Evolutionary conservation across 2,888 invertebrate genomes (phyloP).

Genomic region (Pyrrhosoma nymphula): DNA sequence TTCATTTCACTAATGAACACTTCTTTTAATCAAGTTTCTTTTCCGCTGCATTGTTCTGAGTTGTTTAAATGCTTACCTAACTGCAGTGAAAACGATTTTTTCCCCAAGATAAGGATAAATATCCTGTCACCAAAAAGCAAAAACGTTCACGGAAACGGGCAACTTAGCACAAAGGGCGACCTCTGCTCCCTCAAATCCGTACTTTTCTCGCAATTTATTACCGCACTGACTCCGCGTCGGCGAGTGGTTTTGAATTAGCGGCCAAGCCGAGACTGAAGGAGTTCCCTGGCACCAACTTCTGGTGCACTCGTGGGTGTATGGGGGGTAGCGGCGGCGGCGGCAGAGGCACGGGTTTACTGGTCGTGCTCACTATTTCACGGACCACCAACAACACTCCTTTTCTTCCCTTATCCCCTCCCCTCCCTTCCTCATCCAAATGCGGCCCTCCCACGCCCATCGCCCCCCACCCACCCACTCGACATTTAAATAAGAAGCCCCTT

Average conservation of each 20-base stretch:
- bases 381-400: neutral
- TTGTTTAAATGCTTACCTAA: no score
- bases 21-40: no score
- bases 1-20: no score
- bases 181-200: neutral
- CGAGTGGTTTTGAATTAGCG: slow-evolving; percentile 39
- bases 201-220: slow-evolving; percentile 42
- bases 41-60: no score
- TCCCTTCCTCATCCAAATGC: neutral
- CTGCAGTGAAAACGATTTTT: no score
- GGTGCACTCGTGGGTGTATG: slow-evolving; percentile 59
- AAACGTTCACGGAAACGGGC: neutral
- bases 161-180: neutral
- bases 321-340: slow-evolving; percentile 33
- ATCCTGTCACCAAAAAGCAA: neutral
- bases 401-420: neutral
- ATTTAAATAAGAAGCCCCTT: slow-evolving; percentile 46
- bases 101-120: neutral
- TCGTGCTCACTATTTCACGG: slow-evolving; percentile 51
- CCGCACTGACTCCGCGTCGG: slow-evolving; percentile 6
- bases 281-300: slow-evolving; percentile 45
- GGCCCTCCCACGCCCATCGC: neutral
- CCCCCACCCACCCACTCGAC: slow-evolving; percentile 55
- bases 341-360: slow-evolving; percentile 15
- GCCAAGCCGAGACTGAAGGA: slow-evolving; percentile 30